Conservation (phyloP, 2,888 invertebrate species). For the Drosophila austrosaltans region DNA sequence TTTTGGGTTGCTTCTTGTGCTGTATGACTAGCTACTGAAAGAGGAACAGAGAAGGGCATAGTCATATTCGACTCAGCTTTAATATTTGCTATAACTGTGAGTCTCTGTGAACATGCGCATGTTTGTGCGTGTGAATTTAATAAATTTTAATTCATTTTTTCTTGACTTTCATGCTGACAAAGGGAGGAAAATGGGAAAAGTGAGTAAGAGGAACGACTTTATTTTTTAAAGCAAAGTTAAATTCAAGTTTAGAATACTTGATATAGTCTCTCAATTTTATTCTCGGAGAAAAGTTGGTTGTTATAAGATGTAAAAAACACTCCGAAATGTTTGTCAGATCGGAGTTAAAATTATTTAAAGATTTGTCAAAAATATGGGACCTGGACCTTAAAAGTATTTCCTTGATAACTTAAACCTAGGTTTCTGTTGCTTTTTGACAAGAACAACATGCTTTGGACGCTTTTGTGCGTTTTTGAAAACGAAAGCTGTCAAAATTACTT, state of each 20-base stretch:
- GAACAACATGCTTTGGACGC: slow-evolving; percentile 42
- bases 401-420: too few species aligned
- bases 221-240: background rate
- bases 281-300: too few species aligned
- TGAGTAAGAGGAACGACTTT: background rate
- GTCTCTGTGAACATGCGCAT: slow-evolving; percentile 11
- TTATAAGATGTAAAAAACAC: too few species aligned
- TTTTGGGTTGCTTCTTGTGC: slow-evolving; percentile 25
- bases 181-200: background rate
- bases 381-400: too few species aligned
- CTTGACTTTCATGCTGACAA: slow-evolving; percentile 31
- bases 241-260: too few species aligned
- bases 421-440: slow-evolving; percentile 37
- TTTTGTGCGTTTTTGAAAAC: background rate
- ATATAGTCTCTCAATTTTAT: too few species aligned
- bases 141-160: slow-evolving; percentile 51
- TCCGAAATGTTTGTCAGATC: too few species aligned
- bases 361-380: too few species aligned
- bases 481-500: slow-evolving; percentile 54
- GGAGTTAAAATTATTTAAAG: too few species aligned
- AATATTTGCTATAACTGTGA: slow-evolving; percentile 46
- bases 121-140: slow-evolving; percentile 50
- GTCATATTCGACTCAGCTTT: slow-evolving; percentile 44
- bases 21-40: slow-evolving; percentile 15
- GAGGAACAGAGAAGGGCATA: slow-evolving; percentile 16